Evolutionary conservation across 1,140 invertebrate species (phyloP).

Genomic region (Apis cerana): DNA sequence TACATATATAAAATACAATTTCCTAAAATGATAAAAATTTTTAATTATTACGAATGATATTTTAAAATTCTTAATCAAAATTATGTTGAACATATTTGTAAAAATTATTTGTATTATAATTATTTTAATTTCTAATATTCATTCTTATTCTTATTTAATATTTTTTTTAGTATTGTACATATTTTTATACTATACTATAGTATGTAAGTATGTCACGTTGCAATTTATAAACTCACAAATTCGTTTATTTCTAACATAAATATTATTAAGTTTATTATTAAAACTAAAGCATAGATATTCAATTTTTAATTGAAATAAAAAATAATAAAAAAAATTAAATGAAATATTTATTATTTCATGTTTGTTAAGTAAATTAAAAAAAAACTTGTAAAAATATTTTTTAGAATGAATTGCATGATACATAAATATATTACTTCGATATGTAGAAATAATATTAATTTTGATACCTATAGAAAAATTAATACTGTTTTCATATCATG

Average conservation of each 20-base stretch:
- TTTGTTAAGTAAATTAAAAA: neutral
- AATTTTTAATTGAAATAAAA: neutral
- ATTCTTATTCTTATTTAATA: neutral
- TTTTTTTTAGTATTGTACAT: neutral
- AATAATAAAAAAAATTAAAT: neutral
- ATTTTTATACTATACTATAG: no score
- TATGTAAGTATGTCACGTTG: neutral
- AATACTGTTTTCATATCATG: neutral
- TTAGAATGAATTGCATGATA: conserved; percentile 47
- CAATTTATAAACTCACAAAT: neutral
- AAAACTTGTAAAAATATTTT: conserved; percentile 1
- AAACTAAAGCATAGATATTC: neutral
- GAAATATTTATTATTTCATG: neutral
- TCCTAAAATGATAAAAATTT: no score
- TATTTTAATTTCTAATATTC: neutral
- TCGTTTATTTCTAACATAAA: neutral
- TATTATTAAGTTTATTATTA: neutral
- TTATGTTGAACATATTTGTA: no score
- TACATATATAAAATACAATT: no score
- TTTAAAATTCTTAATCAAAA: neutral
- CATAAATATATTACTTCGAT: conserved; percentile 17
- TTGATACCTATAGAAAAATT: neutral
- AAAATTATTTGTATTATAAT: no score
- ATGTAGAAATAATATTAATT: conserved; percentile 14
- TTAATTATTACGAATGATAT: no score